Evolutionary conservation across 2,888 invertebrate species (phyloP).

Genomic region (Graphium colonna): DNA sequence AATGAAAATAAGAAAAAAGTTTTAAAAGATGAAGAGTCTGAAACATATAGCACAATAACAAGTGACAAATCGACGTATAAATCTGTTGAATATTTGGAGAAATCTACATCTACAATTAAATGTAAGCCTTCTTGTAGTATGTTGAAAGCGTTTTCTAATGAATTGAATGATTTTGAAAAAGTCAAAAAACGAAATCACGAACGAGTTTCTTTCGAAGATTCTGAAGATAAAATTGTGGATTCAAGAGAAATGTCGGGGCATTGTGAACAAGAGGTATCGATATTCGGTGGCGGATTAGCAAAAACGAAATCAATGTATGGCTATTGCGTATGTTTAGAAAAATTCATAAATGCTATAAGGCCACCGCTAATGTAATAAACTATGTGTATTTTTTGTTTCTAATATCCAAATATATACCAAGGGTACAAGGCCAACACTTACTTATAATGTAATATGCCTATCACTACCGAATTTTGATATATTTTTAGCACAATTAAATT

Average conservation of each 20-base stretch:
- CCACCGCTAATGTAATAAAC: slow-evolving; percentile 35
- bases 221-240: not conserved
- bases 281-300: not conserved
- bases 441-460: no score
- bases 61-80: slow-evolving; percentile 44
- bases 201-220: slow-evolving; percentile 37
- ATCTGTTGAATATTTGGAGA: slow-evolving; percentile 31
- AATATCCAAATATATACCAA: no score
- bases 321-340: slow-evolving; percentile 45
- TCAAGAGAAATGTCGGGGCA: not conserved
- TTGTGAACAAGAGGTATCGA: not conserved
- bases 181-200: slow-evolving; percentile 29
- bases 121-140: slow-evolving; percentile 16
- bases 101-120: slow-evolving; percentile 38
- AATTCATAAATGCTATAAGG: slow-evolving; percentile 53
- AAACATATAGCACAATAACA: slow-evolving; percentile 37
- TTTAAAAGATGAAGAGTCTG: slow-evolving; percentile 53
- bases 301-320: slow-evolving; percentile 12
- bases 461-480: no score
- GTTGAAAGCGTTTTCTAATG: slow-evolving; percentile 23
- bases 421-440: no score
- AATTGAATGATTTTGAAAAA: slow-evolving; percentile 18
- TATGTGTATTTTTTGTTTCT: not conserved
- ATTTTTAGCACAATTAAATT: not conserved
- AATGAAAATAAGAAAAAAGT: no score